phyloP scores from a whole-genome alignment of 2,797 vertebrate species.

The Muscicapa striata region DNA sequence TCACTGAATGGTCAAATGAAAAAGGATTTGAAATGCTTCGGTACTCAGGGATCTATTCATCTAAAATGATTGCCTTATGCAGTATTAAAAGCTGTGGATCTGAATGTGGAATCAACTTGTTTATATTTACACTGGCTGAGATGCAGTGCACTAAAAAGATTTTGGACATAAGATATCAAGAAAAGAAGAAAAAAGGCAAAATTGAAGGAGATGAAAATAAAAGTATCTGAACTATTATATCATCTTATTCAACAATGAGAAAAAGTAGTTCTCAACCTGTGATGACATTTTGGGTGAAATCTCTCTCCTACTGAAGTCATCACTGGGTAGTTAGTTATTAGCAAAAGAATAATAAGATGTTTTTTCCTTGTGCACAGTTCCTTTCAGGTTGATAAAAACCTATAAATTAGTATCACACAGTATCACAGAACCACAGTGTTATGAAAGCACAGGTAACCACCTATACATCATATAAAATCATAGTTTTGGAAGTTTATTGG shows the following conservation, averaged over 20 bases:
- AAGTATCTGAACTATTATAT: background rate
- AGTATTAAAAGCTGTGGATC: conserved; percentile 54
- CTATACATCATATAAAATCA: background rate
- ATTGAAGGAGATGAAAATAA: background rate
- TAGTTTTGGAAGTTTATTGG: background rate
- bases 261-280: background rate
- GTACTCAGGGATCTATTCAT: conserved; percentile 75
- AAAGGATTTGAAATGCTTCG: conserved; percentile 83
- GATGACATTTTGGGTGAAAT: background rate
- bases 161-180: background rate
- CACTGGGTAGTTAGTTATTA: background rate
- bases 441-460: background rate
- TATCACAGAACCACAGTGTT: too few relatives aligned
- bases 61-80: conserved; percentile 71
- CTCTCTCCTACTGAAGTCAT: background rate
- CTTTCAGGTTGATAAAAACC: background rate
- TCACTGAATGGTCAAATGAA: conserved; percentile 89
- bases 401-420: background rate
- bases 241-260: background rate
- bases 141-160: background rate
- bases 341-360: background rate
- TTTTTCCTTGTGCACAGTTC: background rate
- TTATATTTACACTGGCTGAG: background rate
- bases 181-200: background rate
- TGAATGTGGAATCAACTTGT: conserved; percentile 10